Evolutionary conservation across 2,797 vertebrate species (phyloP), one percentile per base, ranked within the genome.

Genomic region (Rachycentron canadum): DNA sequence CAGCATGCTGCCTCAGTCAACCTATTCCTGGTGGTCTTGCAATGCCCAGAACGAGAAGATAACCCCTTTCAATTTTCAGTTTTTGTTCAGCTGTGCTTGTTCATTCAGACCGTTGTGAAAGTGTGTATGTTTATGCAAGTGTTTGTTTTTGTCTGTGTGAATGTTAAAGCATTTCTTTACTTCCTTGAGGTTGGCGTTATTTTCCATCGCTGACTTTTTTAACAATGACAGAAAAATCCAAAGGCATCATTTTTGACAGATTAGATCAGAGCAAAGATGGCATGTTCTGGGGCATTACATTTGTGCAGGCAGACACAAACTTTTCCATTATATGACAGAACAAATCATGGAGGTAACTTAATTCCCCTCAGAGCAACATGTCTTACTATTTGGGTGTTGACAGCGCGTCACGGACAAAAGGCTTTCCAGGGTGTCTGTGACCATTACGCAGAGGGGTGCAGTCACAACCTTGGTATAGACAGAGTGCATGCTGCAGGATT

Each of bases 11-110:
- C 69, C 69, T 89, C 86, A 76, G 82, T 90, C 78, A 81, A 87
- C 67, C 72, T 91, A 85, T 78, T 86, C 63, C 60, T 67, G 70
- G 81, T 78, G 81, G 81, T 86, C 81, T 88, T 70, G 56, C n/a
- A 38, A 10, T 56, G 21, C 62, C 72, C 62, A 73, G 49, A 38
- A 36, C 0, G 13, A 61, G 36, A 69, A 69, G 82, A 91, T 83
- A 87, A 81, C 58, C 45, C 61, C 19, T 32, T 45, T 79, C 66
- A 36, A n/a, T 80, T 70, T 88, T 71, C 13, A 63, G 9, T 60
- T 74, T 82, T 52, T 83, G 16, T 62, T 60, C 32, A 6, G 62
- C 52, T 63, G 14, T 63, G 36, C n/a, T 57, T 69, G 25, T 79
- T 86, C 62, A 58, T 68, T 32, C 32, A 32, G 3, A 7, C 32